Evolutionary conservation across 2,113 vertebrate genomes (phyloP), one percentile per base, ranked within the genome.

Genomic region (Pedetes capensis): DNA sequence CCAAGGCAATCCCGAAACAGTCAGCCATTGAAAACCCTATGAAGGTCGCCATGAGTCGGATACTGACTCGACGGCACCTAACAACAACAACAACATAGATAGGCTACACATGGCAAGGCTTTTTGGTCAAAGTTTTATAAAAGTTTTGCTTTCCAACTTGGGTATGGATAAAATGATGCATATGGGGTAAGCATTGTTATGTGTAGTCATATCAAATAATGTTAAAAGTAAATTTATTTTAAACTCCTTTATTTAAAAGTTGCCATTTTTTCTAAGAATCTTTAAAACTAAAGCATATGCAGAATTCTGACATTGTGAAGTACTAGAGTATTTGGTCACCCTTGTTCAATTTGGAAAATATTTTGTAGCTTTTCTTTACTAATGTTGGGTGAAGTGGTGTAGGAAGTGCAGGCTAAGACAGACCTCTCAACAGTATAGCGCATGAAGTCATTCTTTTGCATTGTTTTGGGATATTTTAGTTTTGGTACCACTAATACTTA

Each of bases 401-500:
- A 68, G 57, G 13, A 9, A 47, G 57, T 80, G 4, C 18, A 53
- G 85, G 72, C 10, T 44, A n/a, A 87, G 57, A 55, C 4, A 51
- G 20, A 49, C 18, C 17, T 69, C 27, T 59, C 32, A 1, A 23
- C 22, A 12, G 64, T 74, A 37, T 17, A 20, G 51, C 64, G 59
- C 23, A 22, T 39, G 49, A n/a, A 79, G 29, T 32, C 0, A 32
- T 61, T 64, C 47, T 94, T 84, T 82, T 2, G 0, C 79, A 7
- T n/a, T 86, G 64, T 81, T 95, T 59, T 20, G 23, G 49, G 10
- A 34, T 82, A 37, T n/a, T 94, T 97, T 16, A 74, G 0, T 97
- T 95, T 96, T 78, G 72, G 29, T 94, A 61, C 69, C 81, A 95
- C 93, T 93, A 89, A 96, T 72, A 10, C 55, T 94, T 69, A 9